phyloP scores from a whole-genome alignment of 2,888 invertebrate species.

The Apoderus coryli region DNA sequence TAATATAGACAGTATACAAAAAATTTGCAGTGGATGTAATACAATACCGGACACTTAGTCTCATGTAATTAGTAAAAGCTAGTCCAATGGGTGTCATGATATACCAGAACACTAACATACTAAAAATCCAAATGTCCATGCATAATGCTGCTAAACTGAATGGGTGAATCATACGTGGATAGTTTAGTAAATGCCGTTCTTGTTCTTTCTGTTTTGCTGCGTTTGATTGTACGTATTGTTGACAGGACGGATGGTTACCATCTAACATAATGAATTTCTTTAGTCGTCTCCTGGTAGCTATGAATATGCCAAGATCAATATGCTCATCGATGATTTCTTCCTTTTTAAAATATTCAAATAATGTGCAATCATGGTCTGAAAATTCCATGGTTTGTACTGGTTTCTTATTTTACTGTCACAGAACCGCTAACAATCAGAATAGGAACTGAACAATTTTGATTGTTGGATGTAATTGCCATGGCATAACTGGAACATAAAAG shows the following conservation, averaged over 20 bases:
- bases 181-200: constrained; percentile 13
- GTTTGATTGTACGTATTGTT: constrained; percentile 13
- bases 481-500: too few relatives aligned
- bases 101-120: not conserved
- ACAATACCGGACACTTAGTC: not conserved
- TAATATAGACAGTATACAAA: constrained; percentile 1
- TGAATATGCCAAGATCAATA: constrained; percentile 13
- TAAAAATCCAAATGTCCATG: too few relatives aligned
- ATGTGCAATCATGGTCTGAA: not conserved
- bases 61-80: not conserved
- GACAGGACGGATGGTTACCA: constrained; percentile 10
- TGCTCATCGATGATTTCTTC: constrained; percentile 1
- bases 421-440: too few relatives aligned
- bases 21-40: too few relatives aligned
- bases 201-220: constrained; percentile 13
- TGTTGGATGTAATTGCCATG: too few relatives aligned
- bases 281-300: constrained; percentile 13
- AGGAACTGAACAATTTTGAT: too few relatives aligned
- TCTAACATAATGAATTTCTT: constrained; percentile 11
- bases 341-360: too few relatives aligned
- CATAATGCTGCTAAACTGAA: constrained; percentile 12
- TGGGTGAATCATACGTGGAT: constrained; percentile 16
- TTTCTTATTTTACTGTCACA: too few relatives aligned
- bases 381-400: too few relatives aligned
- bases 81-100: not conserved